phyloP scores from a whole-genome alignment of 2,113 vertebrate species.

The Melanotaenia duboulayi region DNA sequence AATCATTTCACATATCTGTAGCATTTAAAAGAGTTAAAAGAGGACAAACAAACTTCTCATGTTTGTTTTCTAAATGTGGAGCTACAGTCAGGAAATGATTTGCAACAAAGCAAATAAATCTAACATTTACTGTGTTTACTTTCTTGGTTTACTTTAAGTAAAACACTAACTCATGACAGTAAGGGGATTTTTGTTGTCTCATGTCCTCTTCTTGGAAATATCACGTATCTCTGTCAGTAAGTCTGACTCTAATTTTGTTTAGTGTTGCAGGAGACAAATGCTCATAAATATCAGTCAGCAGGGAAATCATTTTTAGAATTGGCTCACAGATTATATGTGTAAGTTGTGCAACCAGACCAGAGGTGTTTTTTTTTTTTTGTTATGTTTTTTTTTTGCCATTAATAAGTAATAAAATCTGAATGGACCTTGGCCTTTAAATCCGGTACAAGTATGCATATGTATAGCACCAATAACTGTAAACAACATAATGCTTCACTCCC shows the following conservation, averaged over 20 bases:
- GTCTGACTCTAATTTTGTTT: background rate
- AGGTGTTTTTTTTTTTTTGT: too few species aligned
- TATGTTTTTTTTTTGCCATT: too few species aligned
- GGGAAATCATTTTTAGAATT: background rate
- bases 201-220: constrained; percentile 27
- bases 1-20: too few species aligned
- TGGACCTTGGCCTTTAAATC: too few species aligned
- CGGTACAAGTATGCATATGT: too few species aligned
- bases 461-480: too few species aligned
- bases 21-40: too few species aligned
- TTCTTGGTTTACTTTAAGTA: background rate
- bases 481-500: too few species aligned
- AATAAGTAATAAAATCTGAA: too few species aligned
- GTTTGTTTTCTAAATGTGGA: background rate
- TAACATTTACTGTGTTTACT: background rate
- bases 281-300: background rate
- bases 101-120: background rate
- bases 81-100: background rate
- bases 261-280: constrained; percentile 8
- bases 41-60: background rate
- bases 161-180: background rate
- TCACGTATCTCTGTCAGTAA: background rate
- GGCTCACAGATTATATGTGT: background rate
- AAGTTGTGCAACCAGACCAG: background rate
- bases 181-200: constrained; percentile 11